Conservation (phyloP, 2,797 vertebrate species). For the Trichosurus vulpecula region DNA sequence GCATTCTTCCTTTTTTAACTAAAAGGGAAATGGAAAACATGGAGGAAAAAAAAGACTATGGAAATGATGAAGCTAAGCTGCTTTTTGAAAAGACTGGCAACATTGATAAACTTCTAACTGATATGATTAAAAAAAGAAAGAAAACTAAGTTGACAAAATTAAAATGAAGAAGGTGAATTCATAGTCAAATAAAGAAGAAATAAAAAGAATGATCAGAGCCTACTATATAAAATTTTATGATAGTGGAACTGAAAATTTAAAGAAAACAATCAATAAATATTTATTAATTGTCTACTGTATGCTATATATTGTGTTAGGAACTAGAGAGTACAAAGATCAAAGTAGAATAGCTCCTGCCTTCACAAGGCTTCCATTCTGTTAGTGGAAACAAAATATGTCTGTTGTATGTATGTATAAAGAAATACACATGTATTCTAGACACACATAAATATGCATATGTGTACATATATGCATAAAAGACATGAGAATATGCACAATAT, state of each 20-base stretch:
- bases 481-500: not conserved
- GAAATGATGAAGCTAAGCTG: not conserved
- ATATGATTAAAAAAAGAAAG: not conserved
- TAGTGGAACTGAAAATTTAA: not conserved
- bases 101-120: not conserved
- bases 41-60: not conserved
- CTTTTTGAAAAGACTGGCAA: not conserved
- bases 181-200: not conserved
- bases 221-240: not conserved
- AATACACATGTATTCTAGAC: too few relatives aligned
- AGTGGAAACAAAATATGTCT: not conserved
- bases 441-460: not conserved
- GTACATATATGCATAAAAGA: too few relatives aligned
- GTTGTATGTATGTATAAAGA: not conserved
- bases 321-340: not conserved
- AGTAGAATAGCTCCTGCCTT: not conserved
- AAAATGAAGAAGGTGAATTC: not conserved
- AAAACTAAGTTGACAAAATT: not conserved
- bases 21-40: not conserved
- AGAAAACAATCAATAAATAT: not conserved
- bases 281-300: not conserved
- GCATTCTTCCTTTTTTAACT: not conserved
- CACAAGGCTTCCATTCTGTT: not conserved
- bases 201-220: not conserved
- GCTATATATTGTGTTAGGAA: not conserved